phyloP scores from a whole-genome alignment of 2,113 vertebrate genomes.

The Elachura formosa region DNA sequence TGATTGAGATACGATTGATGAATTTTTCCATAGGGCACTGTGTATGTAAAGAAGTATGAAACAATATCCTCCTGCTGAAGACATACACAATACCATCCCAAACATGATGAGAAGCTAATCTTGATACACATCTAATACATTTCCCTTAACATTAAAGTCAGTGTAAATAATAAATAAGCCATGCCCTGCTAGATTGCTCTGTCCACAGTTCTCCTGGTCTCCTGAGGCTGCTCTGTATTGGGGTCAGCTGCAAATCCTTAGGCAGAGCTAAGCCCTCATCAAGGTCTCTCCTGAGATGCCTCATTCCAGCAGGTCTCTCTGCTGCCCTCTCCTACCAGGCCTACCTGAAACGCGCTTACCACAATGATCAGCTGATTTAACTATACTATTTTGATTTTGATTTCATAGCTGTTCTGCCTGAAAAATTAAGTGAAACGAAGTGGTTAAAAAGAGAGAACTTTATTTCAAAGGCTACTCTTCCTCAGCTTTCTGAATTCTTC shows the following conservation, averaged over 20 bases:
- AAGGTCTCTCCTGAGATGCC: fast-evolving
- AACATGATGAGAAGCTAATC: not conserved
- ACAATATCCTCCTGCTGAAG: not conserved
- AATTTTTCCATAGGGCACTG: not conserved
- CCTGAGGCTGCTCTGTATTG: not conserved
- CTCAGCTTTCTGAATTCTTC: not conserved
- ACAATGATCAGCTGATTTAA: not conserved
- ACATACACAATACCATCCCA: not conserved
- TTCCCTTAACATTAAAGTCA: not conserved
- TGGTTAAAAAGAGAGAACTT: not conserved
- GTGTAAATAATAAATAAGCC: too few species aligned
- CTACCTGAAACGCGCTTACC: fast-evolving
- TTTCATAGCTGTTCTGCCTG: not conserved
- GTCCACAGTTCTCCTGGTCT: fast-evolving
- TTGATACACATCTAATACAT: fast-evolving
- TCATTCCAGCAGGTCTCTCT: not conserved
- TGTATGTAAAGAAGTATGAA: not conserved
- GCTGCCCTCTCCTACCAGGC: not conserved
- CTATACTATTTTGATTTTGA: not conserved
- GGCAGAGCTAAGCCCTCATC: not conserved
- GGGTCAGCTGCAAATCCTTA: fast-evolving
- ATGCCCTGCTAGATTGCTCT: fast-evolving
- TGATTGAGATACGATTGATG: not conserved
- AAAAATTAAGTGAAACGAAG: not conserved
- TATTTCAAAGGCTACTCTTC: not conserved